phyloP scores from a whole-genome alignment of 2,113 vertebrate species.

The Herpetotheres cachinnans region DNA sequence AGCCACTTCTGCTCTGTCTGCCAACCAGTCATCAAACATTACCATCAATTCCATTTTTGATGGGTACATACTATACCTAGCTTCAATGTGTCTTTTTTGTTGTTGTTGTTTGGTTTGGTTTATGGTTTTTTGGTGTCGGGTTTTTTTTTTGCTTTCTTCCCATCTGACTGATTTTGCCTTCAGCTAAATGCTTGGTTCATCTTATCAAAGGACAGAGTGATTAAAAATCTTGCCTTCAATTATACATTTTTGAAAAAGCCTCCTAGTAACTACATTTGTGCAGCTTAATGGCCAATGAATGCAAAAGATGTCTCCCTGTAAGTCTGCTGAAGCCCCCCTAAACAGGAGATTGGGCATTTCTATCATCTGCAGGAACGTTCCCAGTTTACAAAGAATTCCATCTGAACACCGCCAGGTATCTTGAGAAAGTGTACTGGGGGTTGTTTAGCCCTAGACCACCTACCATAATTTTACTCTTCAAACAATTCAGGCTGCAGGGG shows the following conservation, averaged over 20 bases:
- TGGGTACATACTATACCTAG: neutral
- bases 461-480: conserved; percentile 9
- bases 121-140: no score
- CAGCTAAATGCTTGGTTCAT: neutral
- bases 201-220: neutral
- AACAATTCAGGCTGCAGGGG: neutral
- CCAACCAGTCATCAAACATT: neutral
- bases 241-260: neutral
- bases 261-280: neutral
- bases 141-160: no score
- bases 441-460: neutral
- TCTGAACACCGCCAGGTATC: neutral
- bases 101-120: no score
- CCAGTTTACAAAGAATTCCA: neutral
- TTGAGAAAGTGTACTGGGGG: neutral
- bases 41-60: neutral
- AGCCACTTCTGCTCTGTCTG: neutral
- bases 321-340: neutral
- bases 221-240: neutral
- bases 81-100: neutral
- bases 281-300: neutral
- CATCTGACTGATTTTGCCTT: neutral
- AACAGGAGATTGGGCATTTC: neutral
- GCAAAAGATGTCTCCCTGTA: neutral
- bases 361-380: neutral